Percentiles rank a stretch among this genome's conserved stretches.
These are phyloP conservation scores for Oncorhynchus masou DNA, from an alignment of 2,113 vertebrate species.

Conservation along the genomic window DNA sequence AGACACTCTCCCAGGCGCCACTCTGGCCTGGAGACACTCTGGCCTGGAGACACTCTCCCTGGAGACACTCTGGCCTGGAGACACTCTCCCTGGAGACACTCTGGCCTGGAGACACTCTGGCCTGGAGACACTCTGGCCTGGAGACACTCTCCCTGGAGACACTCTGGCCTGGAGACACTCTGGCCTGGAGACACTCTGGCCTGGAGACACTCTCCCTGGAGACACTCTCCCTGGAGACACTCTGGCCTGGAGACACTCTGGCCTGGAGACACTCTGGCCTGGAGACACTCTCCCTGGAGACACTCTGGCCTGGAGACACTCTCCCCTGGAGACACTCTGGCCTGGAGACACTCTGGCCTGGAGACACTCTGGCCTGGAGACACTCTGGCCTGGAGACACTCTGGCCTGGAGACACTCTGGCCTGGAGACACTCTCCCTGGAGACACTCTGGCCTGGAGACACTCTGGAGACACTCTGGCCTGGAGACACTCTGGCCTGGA, in stretches of 20 bases:
- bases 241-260: too few species aligned
- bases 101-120: too few species aligned
- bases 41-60: too few species aligned
- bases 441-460: too few species aligned
- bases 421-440: slow-evolving; percentile 5
- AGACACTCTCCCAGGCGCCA: too few species aligned
- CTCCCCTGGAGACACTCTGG: slow-evolving; percentile 14
- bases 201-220: slow-evolving; percentile 14
- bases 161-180: too few species aligned
- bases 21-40: slow-evolving; percentile 14
- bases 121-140: slow-evolving; percentile 14
- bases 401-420: slow-evolving; percentile 13
- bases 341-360: slow-evolving; percentile 11
- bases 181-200: slow-evolving; percentile 14
- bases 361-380: slow-evolving; percentile 18
- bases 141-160: slow-evolving; percentile 13
- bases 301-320: too few species aligned
- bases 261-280: slow-evolving; percentile 14
- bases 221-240: slow-evolving; percentile 12
- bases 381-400: slow-evolving; percentile 11
- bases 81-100: slow-evolving; percentile 13
- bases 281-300: slow-evolving; percentile 15
- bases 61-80: slow-evolving; percentile 15
- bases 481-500: slow-evolving; percentile 10
- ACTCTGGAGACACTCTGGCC: too few species aligned